phyloP scores from a whole-genome alignment of 2,888 invertebrate genomes.

The Cryptophagus acutangulus region DNA sequence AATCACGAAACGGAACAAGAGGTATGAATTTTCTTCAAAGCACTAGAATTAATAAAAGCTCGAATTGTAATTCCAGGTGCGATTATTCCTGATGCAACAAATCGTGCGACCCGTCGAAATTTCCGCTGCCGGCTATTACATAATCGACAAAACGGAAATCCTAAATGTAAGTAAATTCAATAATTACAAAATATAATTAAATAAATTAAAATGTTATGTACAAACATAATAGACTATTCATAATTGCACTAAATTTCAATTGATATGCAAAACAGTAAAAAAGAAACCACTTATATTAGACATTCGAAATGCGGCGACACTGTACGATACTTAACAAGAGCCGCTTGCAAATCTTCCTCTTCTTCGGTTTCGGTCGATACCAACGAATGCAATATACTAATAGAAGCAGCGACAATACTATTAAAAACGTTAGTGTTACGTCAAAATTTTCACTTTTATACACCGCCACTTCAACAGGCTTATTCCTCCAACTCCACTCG shows the following conservation, averaged over 20 bases:
- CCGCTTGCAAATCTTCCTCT: constrained; percentile 43
- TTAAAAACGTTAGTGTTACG: constrained; percentile 41
- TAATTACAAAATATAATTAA: too few relatives aligned
- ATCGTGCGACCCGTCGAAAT: constrained; percentile 29
- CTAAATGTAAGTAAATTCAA: constrained; percentile 32
- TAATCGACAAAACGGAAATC: constrained; percentile 32
- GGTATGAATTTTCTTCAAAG: constrained; percentile 21
- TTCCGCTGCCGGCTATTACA: constrained; percentile 35
- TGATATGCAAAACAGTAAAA: neutral
- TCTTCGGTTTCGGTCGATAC: constrained; percentile 47
- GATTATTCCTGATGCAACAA: constrained; percentile 32
- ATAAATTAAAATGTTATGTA: too few relatives aligned
- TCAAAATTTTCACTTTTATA: constrained; percentile 39
- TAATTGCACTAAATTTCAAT: neutral
- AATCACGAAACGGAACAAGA: constrained; percentile 29
- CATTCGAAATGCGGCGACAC: constrained; percentile 22
- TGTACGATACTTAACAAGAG: constrained; percentile 38
- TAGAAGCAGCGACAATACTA: constrained; percentile 39
- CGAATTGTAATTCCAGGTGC: constrained; percentile 27
- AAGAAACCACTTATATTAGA: neutral
- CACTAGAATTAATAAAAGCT: neutral
- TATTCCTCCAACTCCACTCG: constrained; percentile 53
- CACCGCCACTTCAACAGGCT: constrained; percentile 34
- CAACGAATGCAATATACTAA: constrained; percentile 43
- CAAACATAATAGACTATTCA: too few relatives aligned